Evolutionary conservation across 2,888 invertebrate genomes (phyloP), one percentile per base, ranked within the genome.

Genomic region (Chesias legatella): DNA sequence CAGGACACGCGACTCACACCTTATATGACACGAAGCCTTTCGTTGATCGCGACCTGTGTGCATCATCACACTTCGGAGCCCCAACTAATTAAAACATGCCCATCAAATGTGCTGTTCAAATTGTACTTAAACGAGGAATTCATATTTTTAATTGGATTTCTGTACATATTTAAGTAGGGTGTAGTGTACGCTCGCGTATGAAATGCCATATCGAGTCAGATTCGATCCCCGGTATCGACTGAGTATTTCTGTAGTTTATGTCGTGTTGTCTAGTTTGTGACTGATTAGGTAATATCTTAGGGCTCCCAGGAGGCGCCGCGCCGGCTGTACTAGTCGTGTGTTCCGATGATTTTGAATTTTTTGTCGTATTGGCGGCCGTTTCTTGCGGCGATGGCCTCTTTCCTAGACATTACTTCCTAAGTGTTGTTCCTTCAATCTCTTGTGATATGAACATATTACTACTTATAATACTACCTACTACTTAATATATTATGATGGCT

Each of bases 11-110:
- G 53, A 58, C 54, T 53, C 73, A 25, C 75, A 65, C 60, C 48
- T 75, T 50, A 56, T 78, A 28, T 78, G 77, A 79, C 78, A 60
- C 35, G 40, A 27, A 35, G 43, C 48, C 38, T 8, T 13, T 50
- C 51, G 56, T 29, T 61, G 56, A 63, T 27, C 39, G 1, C 23
- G 7, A 7, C 28, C 9, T 1, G 8, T 5, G 13, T n/a, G n/a
- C n/a, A n/a, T n/a, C n/a, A 17, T 17, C 13, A 3, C 13, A 3
- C 3, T 5, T 5, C 13, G 13, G n/a, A n/a, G 13, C 13, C 13
- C 13, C 13, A 17, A 17, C 13, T 17, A 17, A 3, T 17, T 17
- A 17, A 17, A 1, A 22, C 22, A 5, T 20, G 6, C 20, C 4
- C 6, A 20, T 6, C 20, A 20, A 20, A 20, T 20, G 20, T 20